These are phyloP conservation scores for Cerastis rubricosa DNA, from an alignment of 2,888 invertebrate species.

Conservation along the genomic window DNA sequence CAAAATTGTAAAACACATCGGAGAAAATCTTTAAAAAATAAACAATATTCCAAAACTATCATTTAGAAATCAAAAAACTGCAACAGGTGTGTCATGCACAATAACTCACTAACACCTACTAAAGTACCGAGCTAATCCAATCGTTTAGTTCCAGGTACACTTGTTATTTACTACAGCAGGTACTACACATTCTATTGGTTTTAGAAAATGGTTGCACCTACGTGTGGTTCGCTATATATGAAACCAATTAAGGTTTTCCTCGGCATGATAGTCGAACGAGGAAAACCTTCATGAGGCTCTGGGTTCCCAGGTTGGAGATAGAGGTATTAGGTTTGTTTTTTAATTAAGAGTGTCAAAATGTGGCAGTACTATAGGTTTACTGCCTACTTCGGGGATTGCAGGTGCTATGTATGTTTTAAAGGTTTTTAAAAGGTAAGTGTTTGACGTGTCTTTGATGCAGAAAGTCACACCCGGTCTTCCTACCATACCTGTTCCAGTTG, in stretches of 20 bases:
- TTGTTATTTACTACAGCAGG: conserved; percentile 2
- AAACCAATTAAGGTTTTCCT: no score
- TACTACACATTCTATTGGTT: conserved; percentile 14
- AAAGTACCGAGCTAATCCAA: conserved; percentile 14
- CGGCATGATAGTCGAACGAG: neutral
- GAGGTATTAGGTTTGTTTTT: neutral
- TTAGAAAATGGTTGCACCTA: neutral
- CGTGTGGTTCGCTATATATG: no score
- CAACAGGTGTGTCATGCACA: neutral
- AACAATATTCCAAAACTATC: neutral
- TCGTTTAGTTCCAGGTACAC: conserved; percentile 40
- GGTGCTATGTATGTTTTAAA: neutral
- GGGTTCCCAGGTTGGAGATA: neutral
- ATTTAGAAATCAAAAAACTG: neutral
- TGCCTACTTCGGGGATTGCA: neutral
- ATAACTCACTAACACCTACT: conserved; percentile 21
- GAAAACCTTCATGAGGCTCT: neutral
- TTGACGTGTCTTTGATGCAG: neutral
- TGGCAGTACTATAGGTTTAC: neutral
- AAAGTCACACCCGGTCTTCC: neutral
- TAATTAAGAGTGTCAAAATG: neutral
- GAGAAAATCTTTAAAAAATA: neutral
- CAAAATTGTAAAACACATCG: neutral
- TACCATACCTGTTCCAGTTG: neutral
- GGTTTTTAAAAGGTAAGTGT: neutral